Percentiles rank a stretch among this genome's conserved stretches.
Conservation (phyloP, 2,888 invertebrate species). For the Ischnura elegans region DNA sequence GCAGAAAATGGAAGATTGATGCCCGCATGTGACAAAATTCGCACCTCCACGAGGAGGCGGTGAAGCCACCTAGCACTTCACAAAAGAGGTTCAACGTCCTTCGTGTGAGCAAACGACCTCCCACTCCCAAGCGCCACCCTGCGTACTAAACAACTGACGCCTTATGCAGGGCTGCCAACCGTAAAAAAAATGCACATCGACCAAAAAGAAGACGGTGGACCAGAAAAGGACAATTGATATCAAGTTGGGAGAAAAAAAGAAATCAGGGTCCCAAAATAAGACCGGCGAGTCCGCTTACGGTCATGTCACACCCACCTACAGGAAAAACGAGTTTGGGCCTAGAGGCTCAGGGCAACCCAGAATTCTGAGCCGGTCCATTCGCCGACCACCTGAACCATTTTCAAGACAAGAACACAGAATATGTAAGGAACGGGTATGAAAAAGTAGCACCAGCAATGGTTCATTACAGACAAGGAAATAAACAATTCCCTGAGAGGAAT, state of each 20-base stretch:
- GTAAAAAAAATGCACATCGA: background rate
- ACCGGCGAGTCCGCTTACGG: background rate
- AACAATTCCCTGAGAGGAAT: too few species aligned
- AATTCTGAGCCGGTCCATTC: background rate
- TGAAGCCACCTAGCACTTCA: background rate
- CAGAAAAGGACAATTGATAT: too few species aligned
- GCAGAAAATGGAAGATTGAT: too few species aligned
- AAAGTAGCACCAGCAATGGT: too few species aligned
- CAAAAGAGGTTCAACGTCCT: background rate
- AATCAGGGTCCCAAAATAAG: background rate
- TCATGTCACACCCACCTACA: background rate
- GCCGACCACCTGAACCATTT: background rate
- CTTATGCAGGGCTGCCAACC: background rate
- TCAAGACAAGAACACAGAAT: background rate
- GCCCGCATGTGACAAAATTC: too few species aligned
- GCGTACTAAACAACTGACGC: constrained; percentile 1
- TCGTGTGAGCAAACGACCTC: background rate
- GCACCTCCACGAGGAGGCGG: background rate
- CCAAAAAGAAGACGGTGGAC: background rate
- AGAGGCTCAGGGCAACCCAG: background rate
- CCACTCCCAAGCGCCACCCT: background rate
- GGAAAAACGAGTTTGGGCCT: background rate
- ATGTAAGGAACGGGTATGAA: too few species aligned
- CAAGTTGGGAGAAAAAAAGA: background rate
- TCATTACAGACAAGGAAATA: too few species aligned